Evolutionary conservation across 2,888 invertebrate genomes (phyloP).

Genomic region (Sphaerophoria rueppellii): DNA sequence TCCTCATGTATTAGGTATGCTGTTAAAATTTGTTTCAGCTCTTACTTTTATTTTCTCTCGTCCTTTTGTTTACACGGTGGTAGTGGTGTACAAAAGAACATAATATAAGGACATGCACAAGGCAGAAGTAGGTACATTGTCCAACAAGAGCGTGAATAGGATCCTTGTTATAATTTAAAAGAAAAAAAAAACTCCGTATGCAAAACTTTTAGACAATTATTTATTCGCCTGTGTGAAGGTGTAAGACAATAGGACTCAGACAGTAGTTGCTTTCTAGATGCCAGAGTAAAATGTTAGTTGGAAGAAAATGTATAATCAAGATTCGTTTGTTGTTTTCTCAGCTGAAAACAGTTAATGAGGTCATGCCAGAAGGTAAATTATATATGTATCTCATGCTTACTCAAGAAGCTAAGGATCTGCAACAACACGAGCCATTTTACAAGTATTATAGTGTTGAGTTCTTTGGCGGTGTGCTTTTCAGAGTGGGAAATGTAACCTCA

Average conservation of each 20-base stretch:
- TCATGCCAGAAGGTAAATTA: constrained; percentile 52
- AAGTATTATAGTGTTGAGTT: too few species aligned
- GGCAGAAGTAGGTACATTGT: constrained; percentile 11
- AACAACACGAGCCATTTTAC: too few species aligned
- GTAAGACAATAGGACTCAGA: constrained; percentile 5
- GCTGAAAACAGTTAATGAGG: constrained; percentile 63
- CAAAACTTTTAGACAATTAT: constrained; percentile 47
- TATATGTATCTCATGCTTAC: too few species aligned
- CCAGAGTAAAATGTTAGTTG: constrained; percentile 1
- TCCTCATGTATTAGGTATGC: too few species aligned
- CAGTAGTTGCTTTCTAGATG: constrained; percentile 17
- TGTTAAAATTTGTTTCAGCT: too few species aligned
- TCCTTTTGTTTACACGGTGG: constrained; percentile 33
- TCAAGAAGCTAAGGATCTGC: too few species aligned
- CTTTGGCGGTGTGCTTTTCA: too few species aligned
- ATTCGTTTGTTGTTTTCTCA: constrained; percentile 50
- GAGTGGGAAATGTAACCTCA: too few species aligned
- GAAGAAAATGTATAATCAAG: constrained; percentile 58
- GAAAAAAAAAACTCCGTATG: constrained; percentile 21
- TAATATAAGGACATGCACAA: background rate
- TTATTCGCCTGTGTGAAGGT: constrained; percentile 32
- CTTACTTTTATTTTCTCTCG: background rate
- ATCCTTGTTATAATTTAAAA: constrained; percentile 29
- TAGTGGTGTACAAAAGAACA: constrained; percentile 1
- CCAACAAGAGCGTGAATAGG: constrained; percentile 51